These are phyloP conservation scores for Heliocidaris erythrogramma DNA, from an alignment of 35 echinoderm and acorn worm genomes.

Conservation along the genomic window DNA sequence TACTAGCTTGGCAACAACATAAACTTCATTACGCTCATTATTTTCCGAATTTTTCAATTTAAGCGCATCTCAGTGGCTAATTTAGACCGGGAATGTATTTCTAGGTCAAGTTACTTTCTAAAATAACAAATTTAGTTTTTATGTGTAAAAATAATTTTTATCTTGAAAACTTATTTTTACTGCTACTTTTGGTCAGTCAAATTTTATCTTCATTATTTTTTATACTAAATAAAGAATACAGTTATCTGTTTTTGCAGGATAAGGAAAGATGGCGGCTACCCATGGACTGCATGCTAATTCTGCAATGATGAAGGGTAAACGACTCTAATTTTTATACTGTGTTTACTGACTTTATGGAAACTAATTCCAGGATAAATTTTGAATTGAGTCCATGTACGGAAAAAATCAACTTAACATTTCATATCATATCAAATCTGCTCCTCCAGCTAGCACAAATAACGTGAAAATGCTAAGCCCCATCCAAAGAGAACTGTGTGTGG, in stretches of 20 bases:
- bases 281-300: background rate
- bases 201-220: background rate
- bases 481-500: background rate
- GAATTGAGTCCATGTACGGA: background rate
- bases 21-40: background rate
- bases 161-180: background rate
- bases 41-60: background rate
- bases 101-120: too few relatives aligned
- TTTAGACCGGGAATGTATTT: background rate
- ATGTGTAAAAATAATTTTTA: background rate
- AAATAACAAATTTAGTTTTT: too few relatives aligned
- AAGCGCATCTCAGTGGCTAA: background rate
- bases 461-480: background rate
- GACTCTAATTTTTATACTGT: background rate
- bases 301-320: constrained; percentile 15
- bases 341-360: background rate
- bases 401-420: background rate
- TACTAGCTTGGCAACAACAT: background rate
- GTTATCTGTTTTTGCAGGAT: background rate
- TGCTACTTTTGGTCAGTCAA: background rate
- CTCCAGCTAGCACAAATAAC: background rate
- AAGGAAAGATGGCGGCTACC: background rate
- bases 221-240: background rate
- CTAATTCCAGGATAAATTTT: background rate
- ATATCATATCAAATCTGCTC: background rate